Conservation (phyloP, 2,888 invertebrate species). For the Sthenelais limicola region DNA sequence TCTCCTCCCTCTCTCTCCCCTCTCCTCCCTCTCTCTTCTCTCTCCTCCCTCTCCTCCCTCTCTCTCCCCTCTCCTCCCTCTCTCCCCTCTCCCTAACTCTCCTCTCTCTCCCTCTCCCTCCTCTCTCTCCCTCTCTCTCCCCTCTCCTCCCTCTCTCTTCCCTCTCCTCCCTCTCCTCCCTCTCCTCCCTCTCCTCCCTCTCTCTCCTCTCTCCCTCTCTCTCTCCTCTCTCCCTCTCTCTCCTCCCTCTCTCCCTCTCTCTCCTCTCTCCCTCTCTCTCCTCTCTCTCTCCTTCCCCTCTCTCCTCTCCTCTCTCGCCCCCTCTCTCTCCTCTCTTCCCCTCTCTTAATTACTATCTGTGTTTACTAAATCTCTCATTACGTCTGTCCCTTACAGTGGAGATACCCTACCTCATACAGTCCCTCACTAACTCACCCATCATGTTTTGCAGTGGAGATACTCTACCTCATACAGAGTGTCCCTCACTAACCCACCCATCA, state of each 20-base stretch:
- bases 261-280: not conserved
- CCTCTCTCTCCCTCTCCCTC: not conserved
- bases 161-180: not conserved
- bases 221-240: not conserved
- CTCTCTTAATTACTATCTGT: too few relatives aligned
- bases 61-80: too few relatives aligned
- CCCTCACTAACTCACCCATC: not conserved
- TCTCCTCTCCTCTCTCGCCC: not conserved
- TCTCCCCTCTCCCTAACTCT: not conserved
- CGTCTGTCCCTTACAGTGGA: too few relatives aligned
- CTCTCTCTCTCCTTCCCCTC: conserved; percentile 6
- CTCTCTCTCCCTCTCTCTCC: not conserved
- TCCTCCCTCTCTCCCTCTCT: not conserved
- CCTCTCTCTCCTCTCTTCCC: too few relatives aligned
- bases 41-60: not conserved
- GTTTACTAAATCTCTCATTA: too few relatives aligned
- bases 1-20: not conserved
- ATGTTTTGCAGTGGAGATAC: not conserved
- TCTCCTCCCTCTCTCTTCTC: not conserved
- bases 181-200: not conserved
- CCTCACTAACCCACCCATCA: not conserved
- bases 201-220: not conserved
- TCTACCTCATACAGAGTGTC: not conserved
- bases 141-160: not conserved
- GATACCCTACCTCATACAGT: not conserved